phyloP scores from a whole-genome alignment of 2,797 vertebrate genomes.

The Anomalospiza imberbis region DNA sequence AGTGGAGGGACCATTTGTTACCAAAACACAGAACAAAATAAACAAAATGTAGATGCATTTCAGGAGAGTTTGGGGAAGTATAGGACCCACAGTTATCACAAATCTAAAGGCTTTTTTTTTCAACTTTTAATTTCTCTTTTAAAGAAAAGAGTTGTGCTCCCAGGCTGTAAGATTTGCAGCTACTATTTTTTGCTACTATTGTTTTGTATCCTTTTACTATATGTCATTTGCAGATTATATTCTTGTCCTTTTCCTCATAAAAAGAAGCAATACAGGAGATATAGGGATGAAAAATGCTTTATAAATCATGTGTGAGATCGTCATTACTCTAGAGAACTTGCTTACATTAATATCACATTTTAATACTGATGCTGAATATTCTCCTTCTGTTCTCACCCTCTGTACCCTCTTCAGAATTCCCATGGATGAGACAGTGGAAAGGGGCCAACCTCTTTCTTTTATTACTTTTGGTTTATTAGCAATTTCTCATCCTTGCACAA shows the following conservation, averaged over 20 bases:
- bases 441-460: background rate
- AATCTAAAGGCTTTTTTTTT: background rate
- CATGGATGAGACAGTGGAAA: background rate
- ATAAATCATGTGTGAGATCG: background rate
- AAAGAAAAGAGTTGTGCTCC: background rate
- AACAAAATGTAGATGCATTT: background rate
- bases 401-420: background rate
- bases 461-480: background rate
- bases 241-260: background rate
- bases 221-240: background rate
- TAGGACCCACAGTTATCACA: background rate
- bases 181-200: background rate
- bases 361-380: background rate
- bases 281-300: background rate
- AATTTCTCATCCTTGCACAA: background rate
- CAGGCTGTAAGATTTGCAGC: background rate
- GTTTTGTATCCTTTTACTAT: background rate
- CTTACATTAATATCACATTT: background rate
- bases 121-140: background rate
- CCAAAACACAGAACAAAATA: background rate
- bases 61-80: background rate
- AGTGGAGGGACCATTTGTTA: background rate
- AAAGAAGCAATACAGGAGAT: background rate
- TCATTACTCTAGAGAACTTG: background rate
- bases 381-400: background rate